These are phyloP conservation scores for Onthophagus sagittarius DNA, from an alignment of 2,888 invertebrate genomes.

Conservation along the genomic window DNA sequence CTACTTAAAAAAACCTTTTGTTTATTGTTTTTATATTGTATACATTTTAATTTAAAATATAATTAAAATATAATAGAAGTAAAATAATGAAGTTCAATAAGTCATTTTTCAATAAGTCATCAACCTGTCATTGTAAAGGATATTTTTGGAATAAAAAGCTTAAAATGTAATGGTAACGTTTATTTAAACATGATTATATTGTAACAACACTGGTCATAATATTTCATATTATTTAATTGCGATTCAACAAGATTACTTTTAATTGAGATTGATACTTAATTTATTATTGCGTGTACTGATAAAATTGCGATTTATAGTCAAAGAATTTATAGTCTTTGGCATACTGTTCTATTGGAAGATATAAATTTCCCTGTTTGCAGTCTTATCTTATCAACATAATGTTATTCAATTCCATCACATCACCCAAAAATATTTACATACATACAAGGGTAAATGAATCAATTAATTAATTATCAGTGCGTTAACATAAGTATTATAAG, in stretches of 20 bases:
- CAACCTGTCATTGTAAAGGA: neutral
- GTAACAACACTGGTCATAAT: neutral
- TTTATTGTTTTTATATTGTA: too few relatives aligned
- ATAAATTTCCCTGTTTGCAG: neutral
- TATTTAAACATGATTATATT: neutral
- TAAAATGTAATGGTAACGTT: neutral
- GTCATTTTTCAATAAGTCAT: neutral
- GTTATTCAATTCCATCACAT: neutral
- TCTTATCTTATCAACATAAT: neutral
- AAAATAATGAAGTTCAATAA: neutral
- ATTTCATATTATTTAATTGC: neutral
- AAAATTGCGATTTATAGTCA: neutral
- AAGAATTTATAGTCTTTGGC: neutral
- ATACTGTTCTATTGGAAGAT: neutral
- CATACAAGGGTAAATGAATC: neutral
- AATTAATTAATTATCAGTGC: neutral
- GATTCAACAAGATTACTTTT: neutral
- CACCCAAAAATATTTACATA: neutral
- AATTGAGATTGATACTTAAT: neutral
- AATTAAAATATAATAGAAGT: too few relatives aligned
- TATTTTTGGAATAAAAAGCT: neutral
- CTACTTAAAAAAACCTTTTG: too few relatives aligned
- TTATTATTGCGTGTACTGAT: neutral
- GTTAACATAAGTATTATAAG: neutral
- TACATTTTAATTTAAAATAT: too few relatives aligned